Evolutionary conservation across 2,888 invertebrate genomes (phyloP).

Genomic region (Apantesis nais): DNA sequence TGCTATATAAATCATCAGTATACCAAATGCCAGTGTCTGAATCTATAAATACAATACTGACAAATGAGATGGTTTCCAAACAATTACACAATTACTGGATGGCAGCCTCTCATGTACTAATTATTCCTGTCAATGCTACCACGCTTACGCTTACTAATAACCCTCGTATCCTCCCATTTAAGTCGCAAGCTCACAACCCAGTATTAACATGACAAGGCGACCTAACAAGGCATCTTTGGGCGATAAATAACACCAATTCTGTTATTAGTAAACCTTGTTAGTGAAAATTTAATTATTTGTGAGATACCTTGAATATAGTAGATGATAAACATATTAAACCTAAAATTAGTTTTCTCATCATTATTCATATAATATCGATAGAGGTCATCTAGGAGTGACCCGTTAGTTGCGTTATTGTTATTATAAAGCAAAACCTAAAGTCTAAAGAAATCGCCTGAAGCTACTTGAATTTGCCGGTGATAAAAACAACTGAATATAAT

Average conservation of each 20-base stretch:
- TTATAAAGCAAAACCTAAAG: constrained; percentile 35
- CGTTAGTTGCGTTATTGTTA: constrained; percentile 14
- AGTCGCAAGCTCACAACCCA: constrained; percentile 44
- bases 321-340: constrained; percentile 35
- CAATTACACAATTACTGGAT: constrained; percentile 58
- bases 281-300: constrained; percentile 39
- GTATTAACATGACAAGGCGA: constrained; percentile 71
- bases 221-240: constrained; percentile 59
- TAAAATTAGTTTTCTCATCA: constrained; percentile 27
- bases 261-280: constrained; percentile 35
- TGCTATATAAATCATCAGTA: constrained; percentile 21
- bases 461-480: constrained; percentile 73
- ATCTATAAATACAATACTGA: constrained; percentile 43
- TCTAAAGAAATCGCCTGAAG: constrained; percentile 55
- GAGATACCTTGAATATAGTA: constrained; percentile 23
- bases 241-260: constrained; percentile 63
- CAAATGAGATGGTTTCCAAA: constrained; percentile 43
- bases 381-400: constrained; percentile 14
- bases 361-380: constrained; percentile 39
- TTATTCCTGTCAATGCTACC: constrained; percentile 51
- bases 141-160: constrained; percentile 54
- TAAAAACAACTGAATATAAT: constrained; percentile 82
- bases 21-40: constrained; percentile 34
- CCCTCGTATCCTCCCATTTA: constrained; percentile 50
- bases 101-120: constrained; percentile 50